Evolutionary conservation across 2,797 vertebrate genomes (phyloP).

Genomic region (Hydrophis major): DNA sequence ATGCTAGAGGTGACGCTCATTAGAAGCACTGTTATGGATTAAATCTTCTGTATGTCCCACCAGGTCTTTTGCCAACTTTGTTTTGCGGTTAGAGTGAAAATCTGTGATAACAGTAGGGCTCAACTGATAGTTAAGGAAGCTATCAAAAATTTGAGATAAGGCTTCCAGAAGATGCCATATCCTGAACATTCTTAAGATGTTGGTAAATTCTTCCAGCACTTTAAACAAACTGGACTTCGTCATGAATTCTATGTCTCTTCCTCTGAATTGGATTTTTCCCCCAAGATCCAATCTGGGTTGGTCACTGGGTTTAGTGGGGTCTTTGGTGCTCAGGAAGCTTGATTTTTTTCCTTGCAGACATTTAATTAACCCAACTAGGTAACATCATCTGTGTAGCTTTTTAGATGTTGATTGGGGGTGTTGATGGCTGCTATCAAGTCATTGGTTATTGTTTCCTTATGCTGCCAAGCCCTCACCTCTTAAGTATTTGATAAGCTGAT

Average conservation of each 20-base stretch:
- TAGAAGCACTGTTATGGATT: background rate
- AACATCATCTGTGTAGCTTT: background rate
- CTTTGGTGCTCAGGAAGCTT: background rate
- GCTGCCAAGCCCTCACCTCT: background rate
- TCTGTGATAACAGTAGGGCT: background rate
- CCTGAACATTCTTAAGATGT: background rate
- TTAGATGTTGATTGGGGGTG: background rate
- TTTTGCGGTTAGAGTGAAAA: background rate
- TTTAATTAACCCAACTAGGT: background rate
- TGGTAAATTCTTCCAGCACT: background rate
- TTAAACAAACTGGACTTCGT: background rate
- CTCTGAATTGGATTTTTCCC: background rate
- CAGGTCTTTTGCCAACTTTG: background rate
- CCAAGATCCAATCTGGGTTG: background rate
- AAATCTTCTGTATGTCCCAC: background rate
- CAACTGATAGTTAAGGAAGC: background rate
- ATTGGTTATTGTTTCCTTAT: background rate
- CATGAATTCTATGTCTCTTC: background rate
- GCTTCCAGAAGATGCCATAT: background rate
- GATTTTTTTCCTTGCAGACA: background rate
- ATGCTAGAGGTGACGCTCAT: background rate
- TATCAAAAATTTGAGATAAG: background rate
- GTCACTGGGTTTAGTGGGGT: background rate
- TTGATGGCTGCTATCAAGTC: background rate
- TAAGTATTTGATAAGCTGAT: background rate